Evolutionary conservation across 2,888 invertebrate genomes (phyloP).

Genomic region (Gastrophysa polygoni): DNA sequence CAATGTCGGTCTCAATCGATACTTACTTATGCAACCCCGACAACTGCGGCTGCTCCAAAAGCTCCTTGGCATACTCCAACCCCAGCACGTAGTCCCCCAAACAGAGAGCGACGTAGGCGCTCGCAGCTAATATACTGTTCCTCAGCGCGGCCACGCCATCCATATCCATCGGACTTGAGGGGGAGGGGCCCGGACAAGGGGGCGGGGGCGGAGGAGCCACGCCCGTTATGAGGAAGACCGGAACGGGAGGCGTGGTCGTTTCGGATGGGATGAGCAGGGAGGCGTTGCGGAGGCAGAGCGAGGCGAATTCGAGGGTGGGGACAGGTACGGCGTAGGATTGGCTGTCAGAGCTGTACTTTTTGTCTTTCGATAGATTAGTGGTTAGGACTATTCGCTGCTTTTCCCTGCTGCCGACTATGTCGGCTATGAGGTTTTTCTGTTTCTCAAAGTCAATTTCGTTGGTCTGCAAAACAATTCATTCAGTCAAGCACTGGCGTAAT

Average conservation of each 20-base stretch:
- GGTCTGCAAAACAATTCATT: constrained; percentile 55
- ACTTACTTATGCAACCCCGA: constrained; percentile 73
- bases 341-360: constrained; percentile 65
- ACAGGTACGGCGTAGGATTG: constrained; percentile 86
- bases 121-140: constrained; percentile 74
- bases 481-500: too few relatives aligned
- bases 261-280: constrained; percentile 70
- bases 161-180: constrained; percentile 68
- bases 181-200: constrained; percentile 59
- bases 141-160: constrained; percentile 66
- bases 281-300: constrained; percentile 86
- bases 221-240: constrained; percentile 54
- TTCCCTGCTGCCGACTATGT: constrained; percentile 64
- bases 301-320: constrained; percentile 88
- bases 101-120: constrained; percentile 84
- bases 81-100: constrained; percentile 84
- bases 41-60: constrained; percentile 74
- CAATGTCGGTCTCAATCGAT: background rate
- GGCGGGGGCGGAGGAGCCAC: constrained; percentile 54
- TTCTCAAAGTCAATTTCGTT: constrained; percentile 68
- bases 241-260: constrained; percentile 54
- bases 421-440: constrained; percentile 66
- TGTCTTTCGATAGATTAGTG: constrained; percentile 61
- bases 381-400: constrained; percentile 69
- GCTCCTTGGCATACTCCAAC: constrained; percentile 75